These are phyloP conservation scores for Periplaneta americana DNA, from an alignment of 1,140 invertebrate genomes.

Conservation along the genomic window DNA sequence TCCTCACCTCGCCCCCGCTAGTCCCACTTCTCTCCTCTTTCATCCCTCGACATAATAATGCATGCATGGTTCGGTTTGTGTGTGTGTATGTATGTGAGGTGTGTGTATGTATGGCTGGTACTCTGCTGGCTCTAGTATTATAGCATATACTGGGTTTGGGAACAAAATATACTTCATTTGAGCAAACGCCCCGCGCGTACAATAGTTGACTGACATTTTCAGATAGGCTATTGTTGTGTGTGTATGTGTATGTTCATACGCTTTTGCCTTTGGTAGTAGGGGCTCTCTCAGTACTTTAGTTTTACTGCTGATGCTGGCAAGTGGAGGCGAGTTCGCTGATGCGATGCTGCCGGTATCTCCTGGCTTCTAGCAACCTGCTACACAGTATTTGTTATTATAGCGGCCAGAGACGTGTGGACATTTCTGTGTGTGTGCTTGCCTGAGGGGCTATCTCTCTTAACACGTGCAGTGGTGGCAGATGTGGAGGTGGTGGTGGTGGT, in stretches of 20 bases:
- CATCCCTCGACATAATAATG: slow-evolving; percentile 2
- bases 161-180: slow-evolving; percentile 20
- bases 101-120: background rate
- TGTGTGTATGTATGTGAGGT: background rate
- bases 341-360: background rate
- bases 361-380: background rate
- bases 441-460: background rate
- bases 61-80: slow-evolving; percentile 5
- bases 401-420: background rate
- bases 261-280: background rate
- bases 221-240: slow-evolving; percentile 15
- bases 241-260: background rate
- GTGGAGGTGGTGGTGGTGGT: background rate
- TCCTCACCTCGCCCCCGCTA: background rate
- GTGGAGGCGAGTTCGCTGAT: background rate
- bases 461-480: background rate
- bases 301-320: slow-evolving; percentile 7
- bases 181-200: slow-evolving; percentile 16
- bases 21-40: background rate
- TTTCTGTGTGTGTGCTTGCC: background rate
- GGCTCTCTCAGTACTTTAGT: slow-evolving; percentile 9
- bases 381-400: too few species aligned
- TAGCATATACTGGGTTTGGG: slow-evolving; percentile 4
- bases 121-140: background rate
- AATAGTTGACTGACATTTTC: slow-evolving; percentile 20